Evolutionary conservation across 2,797 vertebrate genomes (phyloP).

Genomic region (Prionace glauca): DNA sequence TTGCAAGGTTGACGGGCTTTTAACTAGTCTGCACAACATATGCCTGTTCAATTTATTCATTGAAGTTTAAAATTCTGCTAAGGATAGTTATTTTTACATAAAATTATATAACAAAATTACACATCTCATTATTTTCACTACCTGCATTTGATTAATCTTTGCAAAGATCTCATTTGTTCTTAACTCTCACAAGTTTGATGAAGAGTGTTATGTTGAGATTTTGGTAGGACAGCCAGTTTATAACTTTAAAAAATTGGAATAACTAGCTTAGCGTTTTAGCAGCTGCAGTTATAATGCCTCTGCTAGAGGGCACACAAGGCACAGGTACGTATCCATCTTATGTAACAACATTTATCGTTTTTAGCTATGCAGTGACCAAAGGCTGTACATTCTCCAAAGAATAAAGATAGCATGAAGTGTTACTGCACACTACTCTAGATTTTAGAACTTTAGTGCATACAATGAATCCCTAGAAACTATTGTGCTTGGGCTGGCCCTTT

Average conservation of each 20-base stretch:
- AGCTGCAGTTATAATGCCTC: neutral
- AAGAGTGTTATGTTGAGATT: neutral
- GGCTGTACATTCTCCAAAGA: neutral
- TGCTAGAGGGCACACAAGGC: neutral
- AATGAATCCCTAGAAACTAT: neutral
- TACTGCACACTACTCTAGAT: neutral
- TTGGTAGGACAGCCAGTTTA: neutral
- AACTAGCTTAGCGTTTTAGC: neutral
- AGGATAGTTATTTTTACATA: neutral
- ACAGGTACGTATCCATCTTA: neutral
- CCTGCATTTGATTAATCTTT: neutral
- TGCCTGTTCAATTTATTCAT: neutral
- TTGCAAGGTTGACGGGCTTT: neutral
- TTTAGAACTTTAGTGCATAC: neutral
- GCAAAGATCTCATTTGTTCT: neutral
- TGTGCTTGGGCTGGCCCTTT: neutral
- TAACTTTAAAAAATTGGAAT: neutral
- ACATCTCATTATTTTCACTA: neutral
- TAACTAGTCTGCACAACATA: neutral
- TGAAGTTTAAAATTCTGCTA: neutral
- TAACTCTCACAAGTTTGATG: neutral
- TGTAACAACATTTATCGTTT: neutral
- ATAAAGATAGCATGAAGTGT: neutral
- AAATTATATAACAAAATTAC: neutral
- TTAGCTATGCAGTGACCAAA: neutral